Evolutionary conservation across 1,140 invertebrate genomes (phyloP).

Genomic region (Zaprionus lachaisei): DNA sequence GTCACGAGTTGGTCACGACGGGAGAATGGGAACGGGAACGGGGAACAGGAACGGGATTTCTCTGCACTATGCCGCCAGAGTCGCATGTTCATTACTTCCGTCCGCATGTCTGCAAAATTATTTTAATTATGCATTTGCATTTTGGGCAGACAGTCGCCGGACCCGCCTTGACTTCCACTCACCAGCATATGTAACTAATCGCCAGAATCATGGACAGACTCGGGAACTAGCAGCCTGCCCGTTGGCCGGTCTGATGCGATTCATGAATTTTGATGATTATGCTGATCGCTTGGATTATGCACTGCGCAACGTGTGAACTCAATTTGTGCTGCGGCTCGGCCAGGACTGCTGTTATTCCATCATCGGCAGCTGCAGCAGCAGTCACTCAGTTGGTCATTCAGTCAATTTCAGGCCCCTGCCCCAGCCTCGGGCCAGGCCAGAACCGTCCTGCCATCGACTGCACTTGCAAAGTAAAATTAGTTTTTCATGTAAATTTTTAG

Average conservation of each 20-base stretch:
- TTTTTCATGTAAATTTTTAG: conserved; percentile 80
- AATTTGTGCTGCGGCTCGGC: conserved; percentile 55
- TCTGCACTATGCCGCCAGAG: conserved; percentile 12
- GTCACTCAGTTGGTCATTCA: conserved; percentile 38
- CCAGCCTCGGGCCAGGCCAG: background rate
- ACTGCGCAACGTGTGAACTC: conserved; percentile 70
- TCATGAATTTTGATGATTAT: conserved; percentile 78
- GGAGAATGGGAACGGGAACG: no score
- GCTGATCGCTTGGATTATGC: conserved; percentile 61
- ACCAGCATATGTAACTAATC: conserved; percentile 66
- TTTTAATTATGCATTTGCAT: conserved; percentile 71
- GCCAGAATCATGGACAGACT: conserved; percentile 28
- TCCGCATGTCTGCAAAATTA: conserved; percentile 54
- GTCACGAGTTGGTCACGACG: conserved; percentile 7
- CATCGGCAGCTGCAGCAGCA: conserved; percentile 35
- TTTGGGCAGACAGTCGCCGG: conserved; percentile 38
- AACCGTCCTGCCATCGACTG: conserved; percentile 1
- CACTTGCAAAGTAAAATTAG: conserved; percentile 62
- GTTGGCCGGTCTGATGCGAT: conserved; percentile 32
- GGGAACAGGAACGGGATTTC: background rate
- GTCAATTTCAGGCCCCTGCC: conserved; percentile 20
- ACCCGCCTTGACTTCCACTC: conserved; percentile 20
- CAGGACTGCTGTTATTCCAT: conserved; percentile 14
- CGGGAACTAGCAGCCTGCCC: background rate
- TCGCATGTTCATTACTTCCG: conserved; percentile 58